Base-by-base conservation (phyloP, 2,888 invertebrate species). In the Acrocyrtus sp. region DNA sequence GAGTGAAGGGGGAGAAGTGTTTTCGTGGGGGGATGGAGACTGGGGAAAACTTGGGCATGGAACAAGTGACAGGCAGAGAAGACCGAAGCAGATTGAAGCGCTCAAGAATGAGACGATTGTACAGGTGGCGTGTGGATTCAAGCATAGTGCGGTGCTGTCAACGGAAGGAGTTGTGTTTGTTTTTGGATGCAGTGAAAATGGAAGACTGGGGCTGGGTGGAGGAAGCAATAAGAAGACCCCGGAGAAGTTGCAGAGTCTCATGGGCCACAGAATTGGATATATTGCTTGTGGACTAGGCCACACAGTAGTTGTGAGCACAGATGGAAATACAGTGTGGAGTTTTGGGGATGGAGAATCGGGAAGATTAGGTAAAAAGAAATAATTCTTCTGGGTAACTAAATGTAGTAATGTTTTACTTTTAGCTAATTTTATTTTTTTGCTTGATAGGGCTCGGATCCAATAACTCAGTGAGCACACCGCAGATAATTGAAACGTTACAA, bases 341-440 rank as follows among this genome's bases (percentile, higher is more conserved):
- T 90, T 89, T 83, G 90, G 90, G 3, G 89, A 90, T 83, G 89
- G 89, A 1, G 89, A 89, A 81, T 88, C 88, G 82, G 90, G 90
- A 12, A 89, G 90, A 83, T 83, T 89, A 24, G 88, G 73, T 48
- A 50, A 34, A 21, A 3, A 27, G 12, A 47, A 34, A 24, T n/a
- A n/a, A 24, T 45, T 10, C 21, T 45, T 5, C 6, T 41, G 34
- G 1, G 19, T 43, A 29, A 47, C 24, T n/a, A 22, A 21, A 8
- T 70, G 66, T 29, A 27, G 66, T 10, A 67, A 68, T n/a, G n/a
- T n/a, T n/a, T n/a, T n/a, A n/a, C n/a, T n/a, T n/a, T n/a, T n/a
- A n/a, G n/a, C n/a, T n/a, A n/a, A n/a, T n/a, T n/a, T n/a, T n/a
- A n/a, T n/a, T 27, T 10, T 43, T 43, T 43, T 17, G 17, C 15